A percentile compares a stretch with the other conserved stretches of the same genome.
Evolutionary conservation across 2,888 invertebrate species (phyloP).

Genomic region (Spisula solida): DNA sequence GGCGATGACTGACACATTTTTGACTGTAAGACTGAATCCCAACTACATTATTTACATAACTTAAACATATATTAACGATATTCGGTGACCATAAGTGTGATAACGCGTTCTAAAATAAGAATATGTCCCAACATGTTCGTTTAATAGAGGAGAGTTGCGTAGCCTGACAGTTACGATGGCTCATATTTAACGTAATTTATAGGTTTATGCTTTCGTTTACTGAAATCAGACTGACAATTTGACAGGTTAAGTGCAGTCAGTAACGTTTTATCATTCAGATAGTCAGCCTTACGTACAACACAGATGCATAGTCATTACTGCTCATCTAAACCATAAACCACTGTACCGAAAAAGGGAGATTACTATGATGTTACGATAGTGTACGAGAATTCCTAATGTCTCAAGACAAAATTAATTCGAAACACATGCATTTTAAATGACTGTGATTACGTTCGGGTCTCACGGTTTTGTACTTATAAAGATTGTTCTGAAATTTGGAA

Average conservation of each 20-base stretch:
- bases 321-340: neutral
- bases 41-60: neutral
- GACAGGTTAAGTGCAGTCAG: neutral
- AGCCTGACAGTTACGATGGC: neutral
- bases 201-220: neutral
- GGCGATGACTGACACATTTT: too few species aligned
- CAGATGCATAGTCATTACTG: neutral
- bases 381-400: too few species aligned
- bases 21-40: too few species aligned
- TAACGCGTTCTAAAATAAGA: neutral
- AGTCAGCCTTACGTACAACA: neutral
- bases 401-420: too few species aligned
- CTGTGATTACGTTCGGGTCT: too few species aligned
- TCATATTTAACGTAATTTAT: constrained; percentile 14
- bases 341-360: neutral
- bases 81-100: neutral
- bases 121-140: neutral
- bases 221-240: neutral
- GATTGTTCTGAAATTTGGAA: too few species aligned
- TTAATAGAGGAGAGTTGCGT: neutral
- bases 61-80: neutral
- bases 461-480: too few species aligned
- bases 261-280: neutral
- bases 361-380: too few species aligned
- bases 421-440: too few species aligned